Conservation (phyloP, 2,888 invertebrate species). For the Xanthia togata region DNA sequence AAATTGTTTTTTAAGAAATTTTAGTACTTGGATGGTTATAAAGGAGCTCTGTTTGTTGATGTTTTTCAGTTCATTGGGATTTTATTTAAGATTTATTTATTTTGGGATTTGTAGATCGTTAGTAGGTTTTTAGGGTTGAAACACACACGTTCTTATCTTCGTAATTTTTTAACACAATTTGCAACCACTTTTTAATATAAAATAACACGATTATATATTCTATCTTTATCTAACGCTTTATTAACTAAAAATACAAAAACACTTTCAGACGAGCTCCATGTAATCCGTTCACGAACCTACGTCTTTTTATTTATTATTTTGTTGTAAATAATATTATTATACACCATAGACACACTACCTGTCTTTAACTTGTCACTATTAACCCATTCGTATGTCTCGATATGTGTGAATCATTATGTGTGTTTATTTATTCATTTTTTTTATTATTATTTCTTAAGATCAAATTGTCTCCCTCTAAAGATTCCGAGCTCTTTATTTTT, state of each 20-base stretch:
- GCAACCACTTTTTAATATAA: constrained; percentile 47
- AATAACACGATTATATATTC: constrained; percentile 31
- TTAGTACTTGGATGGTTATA: constrained; percentile 43
- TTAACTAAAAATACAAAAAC: constrained; percentile 39
- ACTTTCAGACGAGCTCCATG: constrained; percentile 74
- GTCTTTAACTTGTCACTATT: constrained; percentile 83
- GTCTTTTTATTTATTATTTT: constrained; percentile 67
- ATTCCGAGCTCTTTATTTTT: constrained; percentile 85
- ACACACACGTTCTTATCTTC: constrained; percentile 22
- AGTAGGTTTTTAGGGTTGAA: constrained; percentile 37
- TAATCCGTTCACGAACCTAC: constrained; percentile 66
- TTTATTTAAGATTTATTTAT: constrained; percentile 1
- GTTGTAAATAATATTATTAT: constrained; percentile 78
- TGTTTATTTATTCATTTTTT: constrained; percentile 76
- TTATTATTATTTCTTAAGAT: constrained; percentile 73
- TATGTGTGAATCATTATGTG: constrained; percentile 80
- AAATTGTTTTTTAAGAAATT: constrained; percentile 32
- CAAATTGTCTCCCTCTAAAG: constrained; percentile 89
- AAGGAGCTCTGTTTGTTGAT: constrained; percentile 78
- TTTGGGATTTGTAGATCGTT: constrained; percentile 35
- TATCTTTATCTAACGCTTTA: constrained; percentile 49
- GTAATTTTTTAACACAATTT: constrained; percentile 38
- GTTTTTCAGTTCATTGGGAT: constrained; percentile 47
- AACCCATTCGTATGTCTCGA: constrained; percentile 86
- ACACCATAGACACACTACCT: constrained; percentile 83